Conservation (phyloP, 2,797 vertebrate species). For the Sciaenops ocellatus region DNA sequence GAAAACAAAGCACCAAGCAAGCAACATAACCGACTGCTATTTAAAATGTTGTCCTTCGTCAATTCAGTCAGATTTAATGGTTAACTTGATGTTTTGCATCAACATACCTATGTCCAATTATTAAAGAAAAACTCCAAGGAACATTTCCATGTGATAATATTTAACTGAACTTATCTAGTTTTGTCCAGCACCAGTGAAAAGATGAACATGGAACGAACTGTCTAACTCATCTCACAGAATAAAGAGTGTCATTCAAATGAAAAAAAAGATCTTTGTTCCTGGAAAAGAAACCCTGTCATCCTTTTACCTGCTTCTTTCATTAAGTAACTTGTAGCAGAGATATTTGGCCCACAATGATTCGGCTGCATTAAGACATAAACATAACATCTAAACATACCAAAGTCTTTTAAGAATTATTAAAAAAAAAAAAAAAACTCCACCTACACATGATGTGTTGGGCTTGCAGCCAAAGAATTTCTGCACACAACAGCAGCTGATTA, state of each 20-base stretch:
- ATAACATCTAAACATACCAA: background rate
- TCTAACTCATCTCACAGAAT: background rate
- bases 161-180: slow-evolving; percentile 13
- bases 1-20: background rate
- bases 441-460: too few relatives aligned
- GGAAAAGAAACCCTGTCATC: background rate
- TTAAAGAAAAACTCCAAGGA: slow-evolving; percentile 6
- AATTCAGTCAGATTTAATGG: slow-evolving; percentile 11
- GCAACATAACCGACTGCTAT: background rate
- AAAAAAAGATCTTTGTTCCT: background rate
- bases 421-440: too few relatives aligned
- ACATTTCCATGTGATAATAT: background rate
- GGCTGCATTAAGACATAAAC: too few relatives aligned
- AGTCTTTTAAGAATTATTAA: too few relatives aligned
- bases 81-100: slow-evolving; percentile 30
- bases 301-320: background rate
- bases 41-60: background rate
- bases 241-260: slow-evolving; percentile 12
- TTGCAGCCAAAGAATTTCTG: background rate
- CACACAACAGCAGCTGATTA: background rate
- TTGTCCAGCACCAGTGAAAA: background rate
- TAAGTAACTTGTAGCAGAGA: background rate
- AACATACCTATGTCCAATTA: background rate
- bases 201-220: background rate
- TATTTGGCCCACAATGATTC: background rate